A percentile compares a stretch with the other conserved stretches of the same genome.
Conservation (phyloP, 2,888 invertebrate genomes). For the Cordilura impudica region DNA sequence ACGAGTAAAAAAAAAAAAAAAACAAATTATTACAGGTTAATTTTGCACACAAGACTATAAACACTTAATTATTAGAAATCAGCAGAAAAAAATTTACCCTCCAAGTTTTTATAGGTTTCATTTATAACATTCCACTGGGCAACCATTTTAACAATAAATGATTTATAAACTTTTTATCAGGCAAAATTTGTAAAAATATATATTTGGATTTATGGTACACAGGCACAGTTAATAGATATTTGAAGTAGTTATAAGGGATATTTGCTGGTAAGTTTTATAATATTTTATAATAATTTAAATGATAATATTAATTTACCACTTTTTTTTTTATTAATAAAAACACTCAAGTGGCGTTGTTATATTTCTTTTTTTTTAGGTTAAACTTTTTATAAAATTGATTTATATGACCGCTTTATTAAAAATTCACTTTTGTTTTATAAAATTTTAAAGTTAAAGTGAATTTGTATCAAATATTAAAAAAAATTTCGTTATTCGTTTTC, state of each 20-base stretch:
- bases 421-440: slow-evolving; percentile 44
- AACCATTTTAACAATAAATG: slow-evolving; percentile 66
- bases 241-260: slow-evolving; percentile 9
- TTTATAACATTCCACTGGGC: slow-evolving; percentile 74
- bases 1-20: slow-evolving; percentile 4
- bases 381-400: slow-evolving; percentile 25
- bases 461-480: slow-evolving; percentile 31
- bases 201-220: slow-evolving; percentile 20
- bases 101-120: slow-evolving; percentile 73
- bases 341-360: slow-evolving; percentile 24
- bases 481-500: slow-evolving; percentile 45
- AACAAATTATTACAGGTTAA: neutral
- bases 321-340: slow-evolving; percentile 1
- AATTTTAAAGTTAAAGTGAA: slow-evolving; percentile 37
- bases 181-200: slow-evolving; percentile 43
- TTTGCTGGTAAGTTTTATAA: slow-evolving; percentile 21
- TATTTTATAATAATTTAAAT: slow-evolving; percentile 7
- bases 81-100: slow-evolving; percentile 67
- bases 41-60: slow-evolving; percentile 5
- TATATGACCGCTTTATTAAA: slow-evolving; percentile 42
- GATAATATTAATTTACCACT: slow-evolving; percentile 42
- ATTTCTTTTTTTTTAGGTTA: neutral
- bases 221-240: slow-evolving; percentile 15
- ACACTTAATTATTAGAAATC: slow-evolving; percentile 40
- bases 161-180: neutral